Base-by-base conservation (phyloP, 1,140 invertebrate species). In the Drosophila obscura region DNA sequence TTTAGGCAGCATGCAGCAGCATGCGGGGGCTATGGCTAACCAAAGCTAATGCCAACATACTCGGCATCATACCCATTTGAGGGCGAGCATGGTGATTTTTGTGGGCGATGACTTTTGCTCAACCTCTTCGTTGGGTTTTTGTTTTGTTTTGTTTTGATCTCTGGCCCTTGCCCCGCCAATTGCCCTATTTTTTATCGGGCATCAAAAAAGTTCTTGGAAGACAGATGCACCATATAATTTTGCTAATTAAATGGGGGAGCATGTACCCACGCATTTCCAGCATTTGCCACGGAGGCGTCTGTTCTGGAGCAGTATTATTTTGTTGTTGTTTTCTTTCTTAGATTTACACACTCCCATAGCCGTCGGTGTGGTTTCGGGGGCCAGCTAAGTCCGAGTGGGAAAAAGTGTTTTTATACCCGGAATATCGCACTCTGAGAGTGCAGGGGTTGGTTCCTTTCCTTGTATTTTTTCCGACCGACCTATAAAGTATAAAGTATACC, bases 171-270 rank as follows among this genome's bases (percentile, higher is more conserved):
- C 78, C 74, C 81, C 82, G 66, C 71, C 74, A 84, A 77, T 88
- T 83, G 63, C 62, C 73, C 82, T 87, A 87, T 85, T 72, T 88
- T 90, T 74, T 63, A 75, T 74, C 73, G 46, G 63, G 61, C 66
- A 80, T 65, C 81, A 63, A 80, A 39, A 76, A 80, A 72, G 69
- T 90, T 90, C 79, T 69, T 67, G 81, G 81, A 90, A 90, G 78
- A 52, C 64, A 55, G 66, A 77, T 69, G 73, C 78, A 90, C 75
- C 81, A 82, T 90, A 90, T 90, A 90, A 90, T 90, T 90, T 90
- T 46, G 72, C 82, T 90, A 90, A 90, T 90, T 90, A 84, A 90
- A 90, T 90, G 87, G 80, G 82, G 87, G 76, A 90, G 87, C 67
- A 75, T 77, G 80, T 80, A 82, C 62, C 76, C 67, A 79, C 75